These are phyloP conservation scores for Dendrolimus houi DNA, from an alignment of 2,888 invertebrate genomes.

Conservation along the genomic window DNA sequence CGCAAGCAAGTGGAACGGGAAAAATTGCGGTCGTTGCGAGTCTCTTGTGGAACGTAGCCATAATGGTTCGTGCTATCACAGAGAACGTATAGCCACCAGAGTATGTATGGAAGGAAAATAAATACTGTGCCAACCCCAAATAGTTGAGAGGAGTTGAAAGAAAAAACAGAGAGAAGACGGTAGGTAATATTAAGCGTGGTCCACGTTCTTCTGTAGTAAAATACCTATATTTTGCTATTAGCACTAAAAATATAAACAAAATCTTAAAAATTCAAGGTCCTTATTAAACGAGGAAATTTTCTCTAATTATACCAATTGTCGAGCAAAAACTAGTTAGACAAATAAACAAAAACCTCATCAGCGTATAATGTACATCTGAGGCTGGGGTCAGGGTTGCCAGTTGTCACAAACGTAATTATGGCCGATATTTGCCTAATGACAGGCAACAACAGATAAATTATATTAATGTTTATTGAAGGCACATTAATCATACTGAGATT, in stretches of 20 bases:
- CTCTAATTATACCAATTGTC: background rate
- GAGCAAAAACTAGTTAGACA: background rate
- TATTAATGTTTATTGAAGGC: background rate
- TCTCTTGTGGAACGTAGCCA: too few relatives aligned
- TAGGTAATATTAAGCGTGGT: too few relatives aligned
- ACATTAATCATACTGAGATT: too few relatives aligned
- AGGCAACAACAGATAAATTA: background rate
- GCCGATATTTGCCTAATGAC: conserved; percentile 2
- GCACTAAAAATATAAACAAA: background rate
- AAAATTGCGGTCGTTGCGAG: too few relatives aligned
- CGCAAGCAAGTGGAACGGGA: too few relatives aligned
- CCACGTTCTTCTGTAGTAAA: too few relatives aligned
- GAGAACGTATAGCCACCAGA: too few relatives aligned
- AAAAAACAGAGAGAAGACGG: too few relatives aligned
- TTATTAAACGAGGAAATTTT: background rate
- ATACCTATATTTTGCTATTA: background rate
- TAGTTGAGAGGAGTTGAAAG: too few relatives aligned
- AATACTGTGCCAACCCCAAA: too few relatives aligned
- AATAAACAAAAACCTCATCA: background rate
- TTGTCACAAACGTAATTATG: background rate
- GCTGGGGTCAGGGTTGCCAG: background rate
- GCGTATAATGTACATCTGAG: background rate
- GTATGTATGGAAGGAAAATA: too few relatives aligned
- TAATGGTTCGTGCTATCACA: too few relatives aligned
- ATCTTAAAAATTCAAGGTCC: background rate